Evolutionary conservation across 2,888 invertebrate species (phyloP), one percentile per base, ranked within the genome.

Genomic region (Rhagophthalmus giganteus): DNA sequence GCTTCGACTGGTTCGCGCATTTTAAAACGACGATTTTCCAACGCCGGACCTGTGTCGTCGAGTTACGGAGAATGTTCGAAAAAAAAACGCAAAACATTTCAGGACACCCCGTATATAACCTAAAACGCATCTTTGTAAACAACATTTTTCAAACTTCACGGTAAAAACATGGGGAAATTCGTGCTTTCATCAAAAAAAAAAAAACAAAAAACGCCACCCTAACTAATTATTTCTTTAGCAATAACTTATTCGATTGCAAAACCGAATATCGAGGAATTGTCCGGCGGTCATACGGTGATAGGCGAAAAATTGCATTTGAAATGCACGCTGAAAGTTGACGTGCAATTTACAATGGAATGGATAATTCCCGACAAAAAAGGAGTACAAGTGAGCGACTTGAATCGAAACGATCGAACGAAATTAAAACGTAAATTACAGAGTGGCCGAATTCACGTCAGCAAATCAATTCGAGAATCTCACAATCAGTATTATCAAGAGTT

Each of bases 271-370:
- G 51, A 54, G 15, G 53, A 55, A 14, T 30, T 46, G 35, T 48
- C 61, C 30, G 61, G 62, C 44, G 69, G 70, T 10, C 72, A 73
- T 50, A 67, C 71, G 14, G 62, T 68, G 16, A 60, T 73, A 32
- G 74, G 73, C 1, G 63, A 67, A 40, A 55, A 58, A 13, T 57
- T 75, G 12, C 49, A 40, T 2, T 55, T 76, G 10, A 63, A 63
- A 34, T 77, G 77, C 55, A 62, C 55, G 10, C 59, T 75, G 10
- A 58, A 64, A 25, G 38, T 55, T 16, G 65, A 64, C 24, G 50
- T 59, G 4, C 54, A 58, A n/a, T 64, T 74, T 11, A 41, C 45
- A 1, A 66, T 75, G 38, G 45, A 61, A 5, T 75, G 75, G 76
- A 60, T 34, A 8, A 59, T 66, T 20, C 75, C 74, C 8, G 40